These are phyloP conservation scores for Ophraella communa DNA, from an alignment of 2,888 invertebrate genomes.

Conservation along the genomic window DNA sequence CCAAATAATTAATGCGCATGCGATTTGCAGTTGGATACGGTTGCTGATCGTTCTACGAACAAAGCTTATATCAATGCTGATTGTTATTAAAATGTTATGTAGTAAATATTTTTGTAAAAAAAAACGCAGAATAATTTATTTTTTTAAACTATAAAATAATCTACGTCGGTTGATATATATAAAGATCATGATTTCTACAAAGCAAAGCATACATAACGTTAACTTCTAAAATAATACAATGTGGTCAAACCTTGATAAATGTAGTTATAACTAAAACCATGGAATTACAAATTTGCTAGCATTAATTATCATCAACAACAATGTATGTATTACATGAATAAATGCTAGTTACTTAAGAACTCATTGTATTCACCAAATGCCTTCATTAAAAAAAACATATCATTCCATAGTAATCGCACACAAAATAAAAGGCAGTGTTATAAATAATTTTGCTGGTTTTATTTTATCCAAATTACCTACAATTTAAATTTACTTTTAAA, in stretches of 20 bases:
- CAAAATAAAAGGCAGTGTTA: not conserved
- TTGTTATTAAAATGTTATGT: too few relatives aligned
- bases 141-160: too few relatives aligned
- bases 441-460: not conserved
- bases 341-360: not conserved
- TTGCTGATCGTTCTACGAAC: too few relatives aligned
- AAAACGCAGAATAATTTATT: too few relatives aligned
- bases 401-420: constrained; percentile 6
- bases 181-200: too few relatives aligned
- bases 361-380: not conserved
- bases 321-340: not conserved
- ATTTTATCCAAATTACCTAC: not conserved
- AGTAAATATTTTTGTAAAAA: too few relatives aligned
- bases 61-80: too few relatives aligned
- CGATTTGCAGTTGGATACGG: too few relatives aligned
- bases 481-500: not conserved
- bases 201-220: too few relatives aligned
- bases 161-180: too few relatives aligned
- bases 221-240: not conserved
- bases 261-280: not conserved
- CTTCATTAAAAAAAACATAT: constrained; percentile 23
- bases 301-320: not conserved
- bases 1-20: too few relatives aligned
- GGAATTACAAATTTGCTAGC: too few relatives aligned
- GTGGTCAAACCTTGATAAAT: not conserved